Conservation (phyloP, 64 coral and sea anemone genomes). For the Montipora cactus region DNA sequence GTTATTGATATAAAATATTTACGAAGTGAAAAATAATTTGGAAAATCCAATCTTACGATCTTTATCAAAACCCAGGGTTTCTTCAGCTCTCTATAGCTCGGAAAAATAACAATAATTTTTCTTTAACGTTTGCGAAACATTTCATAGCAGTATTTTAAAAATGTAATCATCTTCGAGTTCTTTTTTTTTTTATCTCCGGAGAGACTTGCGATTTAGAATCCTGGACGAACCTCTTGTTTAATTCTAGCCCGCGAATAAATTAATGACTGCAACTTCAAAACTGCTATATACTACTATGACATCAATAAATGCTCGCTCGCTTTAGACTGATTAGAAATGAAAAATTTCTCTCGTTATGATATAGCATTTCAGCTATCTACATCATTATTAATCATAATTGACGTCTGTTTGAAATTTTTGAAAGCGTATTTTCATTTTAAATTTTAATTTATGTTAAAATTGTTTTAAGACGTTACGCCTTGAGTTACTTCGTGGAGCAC, state of each 20-base stretch:
- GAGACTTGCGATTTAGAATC: no score
- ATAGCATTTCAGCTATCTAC: no score
- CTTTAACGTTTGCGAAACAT: background rate
- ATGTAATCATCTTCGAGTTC: background rate
- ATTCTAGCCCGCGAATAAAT: constrained; percentile 31
- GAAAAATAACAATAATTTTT: background rate
- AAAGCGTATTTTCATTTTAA: no score
- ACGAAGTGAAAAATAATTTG: constrained; percentile 2
- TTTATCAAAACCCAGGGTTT: background rate
- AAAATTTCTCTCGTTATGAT: background rate
- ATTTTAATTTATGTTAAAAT: no score
- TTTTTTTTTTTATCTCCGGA: no score
- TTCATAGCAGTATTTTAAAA: background rate
- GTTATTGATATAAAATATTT: constrained; percentile 31
- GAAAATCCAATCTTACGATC: background rate
- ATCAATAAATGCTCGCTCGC: background rate
- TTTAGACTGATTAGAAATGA: constrained; percentile 21
- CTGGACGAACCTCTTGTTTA: background rate
- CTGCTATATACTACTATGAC: constrained; percentile 18
- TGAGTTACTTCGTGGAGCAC: no score
- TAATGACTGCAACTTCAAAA: constrained; percentile 14
- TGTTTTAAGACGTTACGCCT: no score
- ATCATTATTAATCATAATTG: no score
- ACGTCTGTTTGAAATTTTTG: no score
- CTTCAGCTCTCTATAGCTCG: background rate